phyloP scores from a whole-genome alignment of 2,888 invertebrate species.

The Leptodirus hochenwartii region DNA sequence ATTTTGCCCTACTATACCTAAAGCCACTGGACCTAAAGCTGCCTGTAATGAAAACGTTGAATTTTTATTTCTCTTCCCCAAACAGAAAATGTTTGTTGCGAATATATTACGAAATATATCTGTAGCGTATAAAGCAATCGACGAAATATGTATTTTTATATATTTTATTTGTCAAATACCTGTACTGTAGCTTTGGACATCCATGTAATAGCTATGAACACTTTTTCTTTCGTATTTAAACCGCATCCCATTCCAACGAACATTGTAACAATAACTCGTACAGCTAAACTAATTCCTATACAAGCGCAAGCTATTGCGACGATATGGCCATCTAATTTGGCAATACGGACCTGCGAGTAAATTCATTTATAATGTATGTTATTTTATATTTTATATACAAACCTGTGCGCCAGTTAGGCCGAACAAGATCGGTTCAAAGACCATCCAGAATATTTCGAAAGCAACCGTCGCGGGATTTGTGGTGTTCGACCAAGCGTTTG shows the following conservation, averaged over 20 bases:
- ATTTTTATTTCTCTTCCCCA: no score
- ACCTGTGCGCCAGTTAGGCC: conserved; percentile 85
- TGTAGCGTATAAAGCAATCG: conserved; percentile 11
- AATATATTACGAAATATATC: no score
- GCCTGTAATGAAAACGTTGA: no score
- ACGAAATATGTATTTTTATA: background rate
- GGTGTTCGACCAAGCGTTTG: conserved; percentile 74
- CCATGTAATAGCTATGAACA: conserved; percentile 83
- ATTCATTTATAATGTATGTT: no score
- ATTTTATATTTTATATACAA: no score
- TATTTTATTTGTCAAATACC: conserved; percentile 28
- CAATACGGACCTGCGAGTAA: no score
- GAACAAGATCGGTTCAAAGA: conserved; percentile 89
- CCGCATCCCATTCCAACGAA: conserved; percentile 56
- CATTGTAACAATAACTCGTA: conserved; percentile 49
- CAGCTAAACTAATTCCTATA: conserved; percentile 42
- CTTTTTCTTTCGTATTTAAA: conserved; percentile 72
- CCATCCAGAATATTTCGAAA: conserved; percentile 88
- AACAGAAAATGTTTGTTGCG: no score
- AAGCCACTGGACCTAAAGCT: conserved; percentile 60
- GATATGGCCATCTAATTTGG: conserved; percentile 46
- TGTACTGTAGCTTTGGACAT: conserved; percentile 98
- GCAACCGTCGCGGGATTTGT: conserved; percentile 76
- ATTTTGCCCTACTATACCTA: conserved; percentile 39
- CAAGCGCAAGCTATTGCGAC: conserved; percentile 53